Percentiles rank a stretch among this genome's conserved stretches.
These are phyloP conservation scores for Teinopalpus imperialis DNA, from an alignment of 2,888 invertebrate genomes.

Conservation along the genomic window DNA sequence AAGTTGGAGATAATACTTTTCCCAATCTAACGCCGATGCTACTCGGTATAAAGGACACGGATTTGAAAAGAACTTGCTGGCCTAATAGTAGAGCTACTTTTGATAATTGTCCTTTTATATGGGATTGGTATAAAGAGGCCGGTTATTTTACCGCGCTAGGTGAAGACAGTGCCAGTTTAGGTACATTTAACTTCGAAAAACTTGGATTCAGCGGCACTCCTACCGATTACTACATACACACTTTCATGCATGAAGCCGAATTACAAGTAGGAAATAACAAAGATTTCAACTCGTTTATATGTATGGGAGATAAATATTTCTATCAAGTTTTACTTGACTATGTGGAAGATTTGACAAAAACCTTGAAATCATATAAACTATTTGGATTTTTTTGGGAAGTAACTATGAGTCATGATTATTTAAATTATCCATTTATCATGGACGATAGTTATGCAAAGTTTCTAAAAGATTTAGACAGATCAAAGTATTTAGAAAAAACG, in stretches of 20 bases:
- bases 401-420: constrained; percentile 91
- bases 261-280: constrained; percentile 84
- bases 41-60: constrained; percentile 85
- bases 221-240: constrained; percentile 92
- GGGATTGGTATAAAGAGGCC: constrained; percentile 88
- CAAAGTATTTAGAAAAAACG: constrained; percentile 84
- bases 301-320: constrained; percentile 86
- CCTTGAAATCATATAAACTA: constrained; percentile 82
- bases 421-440: constrained; percentile 89
- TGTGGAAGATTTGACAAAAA: constrained; percentile 83
- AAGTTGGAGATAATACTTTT: constrained; percentile 97
- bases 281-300: constrained; percentile 85
- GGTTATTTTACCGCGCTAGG: constrained; percentile 91
- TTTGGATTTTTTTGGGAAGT: constrained; percentile 94
- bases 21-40: constrained; percentile 93
- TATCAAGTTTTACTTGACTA: constrained; percentile 88
- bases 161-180: constrained; percentile 91
- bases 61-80: constrained; percentile 85
- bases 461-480: constrained; percentile 75
- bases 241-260: constrained; percentile 87
- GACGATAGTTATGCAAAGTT: constrained; percentile 85
- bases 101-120: constrained; percentile 91
- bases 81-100: constrained; percentile 80
- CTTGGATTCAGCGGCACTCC: constrained; percentile 90
- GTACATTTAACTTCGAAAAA: constrained; percentile 90